phyloP scores from a whole-genome alignment of 2,797 vertebrate genomes.

The Malurus splendens region DNA sequence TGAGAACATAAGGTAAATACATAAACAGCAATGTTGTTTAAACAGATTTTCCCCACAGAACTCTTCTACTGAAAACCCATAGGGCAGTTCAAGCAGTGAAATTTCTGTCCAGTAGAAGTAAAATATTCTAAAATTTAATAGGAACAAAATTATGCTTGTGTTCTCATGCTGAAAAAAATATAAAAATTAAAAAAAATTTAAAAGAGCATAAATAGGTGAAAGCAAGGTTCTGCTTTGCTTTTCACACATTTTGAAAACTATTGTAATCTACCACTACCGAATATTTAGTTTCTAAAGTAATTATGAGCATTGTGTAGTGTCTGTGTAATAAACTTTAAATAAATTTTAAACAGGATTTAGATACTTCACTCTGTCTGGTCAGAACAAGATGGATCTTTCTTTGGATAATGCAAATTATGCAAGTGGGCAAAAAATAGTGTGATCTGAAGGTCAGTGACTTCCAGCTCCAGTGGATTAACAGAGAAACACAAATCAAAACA shows the following conservation, averaged over 20 bases:
- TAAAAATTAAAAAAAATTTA: not conserved
- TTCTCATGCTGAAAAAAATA: not conserved
- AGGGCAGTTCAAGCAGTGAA: not conserved
- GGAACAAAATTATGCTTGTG: not conserved
- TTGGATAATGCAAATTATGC: not conserved
- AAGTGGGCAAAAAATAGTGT: not conserved
- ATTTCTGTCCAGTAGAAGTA: not conserved
- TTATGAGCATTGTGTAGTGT: not conserved
- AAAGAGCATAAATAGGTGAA: not conserved
- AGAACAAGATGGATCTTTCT: not conserved
- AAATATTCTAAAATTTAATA: not conserved
- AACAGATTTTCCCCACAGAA: not conserved
- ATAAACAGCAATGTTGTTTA: not conserved
- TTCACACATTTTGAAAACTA: not conserved
- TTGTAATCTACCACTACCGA: not conserved
- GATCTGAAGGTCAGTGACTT: not conserved
- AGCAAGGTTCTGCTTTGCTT: not conserved
- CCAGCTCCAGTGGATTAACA: not conserved
- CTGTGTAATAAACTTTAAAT: not conserved
- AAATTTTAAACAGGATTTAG: not conserved
- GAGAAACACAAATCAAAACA: not conserved
- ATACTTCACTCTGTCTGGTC: not conserved
- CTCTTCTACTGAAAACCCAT: not conserved
- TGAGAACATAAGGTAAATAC: not conserved
- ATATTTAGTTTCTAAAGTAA: not conserved